phyloP scores from a whole-genome alignment of 1,140 invertebrate genomes.

The Ceratosolen solmsi region DNA sequence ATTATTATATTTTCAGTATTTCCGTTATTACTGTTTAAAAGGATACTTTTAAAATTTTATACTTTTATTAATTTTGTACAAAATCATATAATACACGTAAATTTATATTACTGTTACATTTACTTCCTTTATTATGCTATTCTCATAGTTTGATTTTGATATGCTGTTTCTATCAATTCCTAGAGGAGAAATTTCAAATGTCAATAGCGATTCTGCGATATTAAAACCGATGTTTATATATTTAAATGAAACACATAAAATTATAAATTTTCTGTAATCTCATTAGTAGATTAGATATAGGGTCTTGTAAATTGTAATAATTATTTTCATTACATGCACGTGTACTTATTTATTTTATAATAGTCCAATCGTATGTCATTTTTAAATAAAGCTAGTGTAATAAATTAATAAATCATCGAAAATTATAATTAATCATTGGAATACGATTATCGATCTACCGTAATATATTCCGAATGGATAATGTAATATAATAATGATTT shows the following conservation, averaged over 20 bases:
- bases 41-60: conserved; percentile 1
- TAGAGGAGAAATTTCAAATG: no score
- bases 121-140: conserved; percentile 35
- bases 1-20: background rate
- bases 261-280: no score
- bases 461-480: background rate
- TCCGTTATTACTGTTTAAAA: background rate
- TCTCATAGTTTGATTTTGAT: background rate
- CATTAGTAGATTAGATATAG: background rate
- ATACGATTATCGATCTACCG: background rate
- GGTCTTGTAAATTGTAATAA: background rate
- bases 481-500: background rate
- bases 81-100: conserved; percentile 29
- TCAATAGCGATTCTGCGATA: no score
- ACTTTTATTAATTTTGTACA: conserved; percentile 34
- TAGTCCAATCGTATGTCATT: background rate
- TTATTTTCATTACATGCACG: background rate
- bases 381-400: background rate
- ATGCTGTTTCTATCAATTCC: background rate
- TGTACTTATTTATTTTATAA: background rate
- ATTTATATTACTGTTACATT: conserved; percentile 27
- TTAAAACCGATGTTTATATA: background rate
- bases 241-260: background rate
- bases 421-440: background rate
- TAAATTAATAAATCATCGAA: background rate